Evolutionary conservation across 2,797 vertebrate genomes (phyloP).

Genomic region (Clarias fuscus): DNA sequence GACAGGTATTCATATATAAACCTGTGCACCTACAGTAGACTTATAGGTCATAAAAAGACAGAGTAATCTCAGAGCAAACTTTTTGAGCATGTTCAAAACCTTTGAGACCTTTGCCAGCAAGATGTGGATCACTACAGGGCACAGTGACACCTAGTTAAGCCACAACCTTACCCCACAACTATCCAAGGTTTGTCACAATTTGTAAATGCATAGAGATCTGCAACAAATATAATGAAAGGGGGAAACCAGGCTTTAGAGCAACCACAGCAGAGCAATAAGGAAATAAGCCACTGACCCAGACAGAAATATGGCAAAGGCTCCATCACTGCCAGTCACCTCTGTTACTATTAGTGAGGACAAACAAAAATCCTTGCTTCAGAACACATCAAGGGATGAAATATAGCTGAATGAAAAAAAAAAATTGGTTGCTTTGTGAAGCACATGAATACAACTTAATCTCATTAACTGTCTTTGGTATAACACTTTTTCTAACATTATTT

Average conservation of each 20-base stretch:
- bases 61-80: too few relatives aligned
- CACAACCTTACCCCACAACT: too few relatives aligned
- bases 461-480: background rate
- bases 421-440: background rate
- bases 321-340: constrained; percentile 18
- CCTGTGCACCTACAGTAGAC: too few relatives aligned
- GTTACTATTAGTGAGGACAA: constrained; percentile 5
- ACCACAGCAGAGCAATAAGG: background rate
- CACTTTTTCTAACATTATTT: background rate
- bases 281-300: constrained; percentile 16
- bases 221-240: too few relatives aligned
- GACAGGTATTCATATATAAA: too few relatives aligned
- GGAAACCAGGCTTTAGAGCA: background rate
- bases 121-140: too few relatives aligned
- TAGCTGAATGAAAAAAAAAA: background rate
- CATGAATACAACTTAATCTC: background rate
- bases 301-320: constrained; percentile 19
- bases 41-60: too few relatives aligned
- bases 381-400: background rate
- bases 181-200: too few relatives aligned
- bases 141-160: too few relatives aligned
- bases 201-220: too few relatives aligned
- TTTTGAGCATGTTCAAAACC: too few relatives aligned
- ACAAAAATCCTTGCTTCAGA: constrained; percentile 16
- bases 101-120: too few relatives aligned